A percentile compares a stretch with the other conserved stretches of the same genome.
Conservation (phyloP, 2,113 vertebrate species). For the Shinisaurus crocodilurus region DNA sequence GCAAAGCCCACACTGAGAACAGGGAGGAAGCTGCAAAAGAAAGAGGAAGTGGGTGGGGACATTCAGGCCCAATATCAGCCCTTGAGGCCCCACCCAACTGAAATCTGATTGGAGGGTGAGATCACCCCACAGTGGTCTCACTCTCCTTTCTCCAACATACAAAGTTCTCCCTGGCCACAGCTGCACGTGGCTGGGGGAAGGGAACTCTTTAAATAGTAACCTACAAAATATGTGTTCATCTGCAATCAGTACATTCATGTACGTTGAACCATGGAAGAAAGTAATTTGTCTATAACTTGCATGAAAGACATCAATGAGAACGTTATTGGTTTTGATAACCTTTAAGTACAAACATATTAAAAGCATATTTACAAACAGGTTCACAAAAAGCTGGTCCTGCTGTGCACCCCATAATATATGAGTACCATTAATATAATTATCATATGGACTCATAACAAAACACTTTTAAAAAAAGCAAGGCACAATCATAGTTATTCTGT, state of each 20-base stretch:
- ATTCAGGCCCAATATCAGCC: too few species aligned
- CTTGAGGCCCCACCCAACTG: too few species aligned
- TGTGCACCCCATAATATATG: conserved; percentile 10
- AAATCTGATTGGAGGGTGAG: too few species aligned
- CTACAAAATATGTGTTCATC: neutral
- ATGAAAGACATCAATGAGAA: neutral
- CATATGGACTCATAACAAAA: conserved; percentile 14
- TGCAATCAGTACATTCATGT: neutral
- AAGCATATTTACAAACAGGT: conserved; percentile 12
- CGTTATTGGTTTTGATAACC: neutral
- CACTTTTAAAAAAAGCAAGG: conserved; percentile 24
- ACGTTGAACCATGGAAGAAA: neutral
- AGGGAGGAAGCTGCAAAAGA: too few species aligned
- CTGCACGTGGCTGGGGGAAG: too few species aligned
- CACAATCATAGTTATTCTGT: conserved; percentile 19
- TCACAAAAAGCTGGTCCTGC: neutral
- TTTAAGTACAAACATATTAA: conserved; percentile 4
- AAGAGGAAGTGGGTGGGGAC: too few species aligned
- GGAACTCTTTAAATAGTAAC: neutral
- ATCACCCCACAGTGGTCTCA: too few species aligned
- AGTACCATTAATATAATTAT: conserved; percentile 5
- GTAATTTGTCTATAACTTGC: neutral
- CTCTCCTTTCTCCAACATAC: too few species aligned
- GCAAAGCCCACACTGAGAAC: too few species aligned
- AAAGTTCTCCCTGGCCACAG: too few species aligned